Evolutionary conservation across 2,797 vertebrate species (phyloP).

Genomic region (Pipistrellus nathusii): DNA sequence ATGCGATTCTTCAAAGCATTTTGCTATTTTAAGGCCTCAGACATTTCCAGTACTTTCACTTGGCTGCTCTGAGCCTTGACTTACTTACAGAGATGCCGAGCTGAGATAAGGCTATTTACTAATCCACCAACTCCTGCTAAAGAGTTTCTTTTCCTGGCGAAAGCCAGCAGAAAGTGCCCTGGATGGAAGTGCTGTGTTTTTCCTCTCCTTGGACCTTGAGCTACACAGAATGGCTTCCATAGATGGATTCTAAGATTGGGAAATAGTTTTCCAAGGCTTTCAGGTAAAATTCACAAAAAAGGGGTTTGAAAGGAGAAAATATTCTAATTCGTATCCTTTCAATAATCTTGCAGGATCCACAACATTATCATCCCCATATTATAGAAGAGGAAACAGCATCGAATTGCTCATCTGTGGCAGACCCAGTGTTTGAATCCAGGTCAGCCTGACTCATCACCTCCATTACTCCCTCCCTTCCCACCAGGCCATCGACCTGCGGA

Average conservation of each 20-base stretch:
- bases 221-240: slow-evolving; percentile 34
- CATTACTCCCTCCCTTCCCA: not conserved
- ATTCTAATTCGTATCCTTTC: not conserved
- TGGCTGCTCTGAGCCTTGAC: slow-evolving; percentile 91
- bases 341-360: not conserved
- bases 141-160: slow-evolving; percentile 81
- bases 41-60: slow-evolving; percentile 89
- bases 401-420: not conserved
- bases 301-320: slow-evolving; percentile 43
- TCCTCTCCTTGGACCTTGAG: slow-evolving; percentile 59
- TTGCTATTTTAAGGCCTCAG: slow-evolving; percentile 90
- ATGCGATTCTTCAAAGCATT: slow-evolving; percentile 87
- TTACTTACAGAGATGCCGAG: slow-evolving; percentile 92
- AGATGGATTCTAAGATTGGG: slow-evolving; percentile 24
- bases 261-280: slow-evolving; percentile 40
- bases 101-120: slow-evolving; percentile 88
- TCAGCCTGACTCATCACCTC: not conserved
- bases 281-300: slow-evolving; percentile 34
- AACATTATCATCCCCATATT: not conserved
- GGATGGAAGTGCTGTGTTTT: slow-evolving; percentile 27
- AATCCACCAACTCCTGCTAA: slow-evolving; percentile 87
- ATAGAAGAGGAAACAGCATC: not conserved
- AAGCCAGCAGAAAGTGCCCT: slow-evolving; percentile 57
- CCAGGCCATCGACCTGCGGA: no score
- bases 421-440: not conserved